phyloP scores from a whole-genome alignment of 2,888 invertebrate species.

The Microplitis manilae region DNA sequence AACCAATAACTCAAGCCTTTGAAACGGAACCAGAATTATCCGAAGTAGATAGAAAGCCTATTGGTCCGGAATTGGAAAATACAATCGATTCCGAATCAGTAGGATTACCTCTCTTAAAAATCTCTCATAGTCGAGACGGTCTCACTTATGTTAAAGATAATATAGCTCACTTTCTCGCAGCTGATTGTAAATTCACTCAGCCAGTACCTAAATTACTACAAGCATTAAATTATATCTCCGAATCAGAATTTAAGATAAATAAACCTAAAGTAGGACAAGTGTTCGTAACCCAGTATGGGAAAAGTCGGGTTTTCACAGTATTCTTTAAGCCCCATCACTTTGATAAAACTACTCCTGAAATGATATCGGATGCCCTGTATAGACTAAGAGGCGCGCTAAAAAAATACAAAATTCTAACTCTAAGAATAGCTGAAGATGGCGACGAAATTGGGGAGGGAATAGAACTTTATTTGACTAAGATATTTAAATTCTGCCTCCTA shows the following conservation, averaged over 20 bases:
- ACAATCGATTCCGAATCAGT: too few species aligned
- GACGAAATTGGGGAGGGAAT: not conserved
- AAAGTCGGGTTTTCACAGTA: conserved; percentile 15
- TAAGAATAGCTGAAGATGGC: not conserved
- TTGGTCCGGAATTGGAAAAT: not conserved
- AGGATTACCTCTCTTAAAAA: not conserved
- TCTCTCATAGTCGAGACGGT: not conserved
- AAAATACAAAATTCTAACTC: not conserved
- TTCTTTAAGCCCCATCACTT: conserved; percentile 13
- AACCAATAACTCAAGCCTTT: too few species aligned
- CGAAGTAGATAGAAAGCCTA: not conserved
- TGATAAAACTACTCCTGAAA: conserved; percentile 1
- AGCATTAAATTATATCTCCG: not conserved
- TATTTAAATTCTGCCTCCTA: too few species aligned
- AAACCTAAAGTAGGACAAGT: conserved; percentile 4
- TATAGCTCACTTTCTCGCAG: conserved; percentile 35
- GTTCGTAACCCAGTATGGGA: not conserved
- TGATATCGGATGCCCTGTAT: not conserved
- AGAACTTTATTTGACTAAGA: too few species aligned
- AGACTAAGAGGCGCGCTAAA: not conserved
- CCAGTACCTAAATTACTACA: conserved; percentile 22
- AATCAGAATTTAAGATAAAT: not conserved
- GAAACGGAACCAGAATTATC: not conserved
- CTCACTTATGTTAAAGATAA: conserved; percentile 17
- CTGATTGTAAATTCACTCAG: conserved; percentile 9